These are phyloP conservation scores for Mya arenaria DNA, from an alignment of 1,140 invertebrate genomes.

Conservation along the genomic window DNA sequence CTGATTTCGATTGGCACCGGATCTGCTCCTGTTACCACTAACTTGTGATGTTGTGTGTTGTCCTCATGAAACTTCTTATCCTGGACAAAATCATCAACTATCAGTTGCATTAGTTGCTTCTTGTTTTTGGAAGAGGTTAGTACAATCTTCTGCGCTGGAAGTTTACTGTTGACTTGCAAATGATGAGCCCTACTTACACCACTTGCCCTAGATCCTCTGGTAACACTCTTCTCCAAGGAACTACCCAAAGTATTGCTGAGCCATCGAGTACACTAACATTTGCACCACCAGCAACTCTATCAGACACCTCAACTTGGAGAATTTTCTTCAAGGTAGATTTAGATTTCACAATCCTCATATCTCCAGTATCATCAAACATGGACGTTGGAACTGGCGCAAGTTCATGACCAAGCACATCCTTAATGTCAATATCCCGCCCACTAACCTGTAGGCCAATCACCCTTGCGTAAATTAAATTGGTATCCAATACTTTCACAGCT, in stretches of 20 bases:
- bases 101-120: too few relatives aligned
- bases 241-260: constrained; percentile 55
- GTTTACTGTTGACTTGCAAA: too few relatives aligned
- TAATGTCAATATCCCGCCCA: background rate
- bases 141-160: too few relatives aligned
- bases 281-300: background rate
- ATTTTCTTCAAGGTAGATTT: constrained; percentile 32
- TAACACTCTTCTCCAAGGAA: too few relatives aligned
- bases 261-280: constrained; percentile 44
- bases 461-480: constrained; percentile 8
- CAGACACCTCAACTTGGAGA: constrained; percentile 4
- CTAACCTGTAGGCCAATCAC: background rate
- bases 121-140: too few relatives aligned
- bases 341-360: constrained; percentile 9
- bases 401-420: background rate
- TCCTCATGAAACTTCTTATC: too few relatives aligned
- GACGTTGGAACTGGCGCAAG: background rate
- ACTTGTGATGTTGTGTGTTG: too few relatives aligned
- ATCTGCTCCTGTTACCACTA: too few relatives aligned
- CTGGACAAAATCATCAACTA: too few relatives aligned
- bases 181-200: too few relatives aligned
- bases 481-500: background rate
- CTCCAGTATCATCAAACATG: background rate
- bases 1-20: too few relatives aligned
- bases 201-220: too few relatives aligned